Evolutionary conservation across 1,140 invertebrate species (phyloP).

Genomic region (Rhagoletis zephyria): DNA sequence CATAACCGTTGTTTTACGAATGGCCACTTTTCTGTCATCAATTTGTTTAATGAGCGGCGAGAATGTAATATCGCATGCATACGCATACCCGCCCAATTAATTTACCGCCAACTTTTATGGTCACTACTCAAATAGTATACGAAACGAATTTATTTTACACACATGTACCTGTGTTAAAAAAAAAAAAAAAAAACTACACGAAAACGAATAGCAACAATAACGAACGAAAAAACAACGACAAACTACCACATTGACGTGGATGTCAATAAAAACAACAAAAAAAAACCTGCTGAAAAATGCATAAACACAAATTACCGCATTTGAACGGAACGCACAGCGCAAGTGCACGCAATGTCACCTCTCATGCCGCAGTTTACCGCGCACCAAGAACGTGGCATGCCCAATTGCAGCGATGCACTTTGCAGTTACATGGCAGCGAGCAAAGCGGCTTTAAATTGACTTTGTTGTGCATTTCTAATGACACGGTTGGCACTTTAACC

Average conservation of each 20-base stretch:
- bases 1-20: slow-evolving; percentile 23
- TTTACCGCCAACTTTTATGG: slow-evolving; percentile 51
- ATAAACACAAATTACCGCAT: slow-evolving; percentile 52
- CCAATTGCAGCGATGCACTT: slow-evolving; percentile 11
- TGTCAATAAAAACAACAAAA: neutral
- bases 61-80: slow-evolving; percentile 47
- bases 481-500: slow-evolving; percentile 46
- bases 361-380: neutral
- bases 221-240: neutral
- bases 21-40: slow-evolving; percentile 50
- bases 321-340: slow-evolving; percentile 35
- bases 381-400: neutral
- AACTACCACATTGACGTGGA: neutral
- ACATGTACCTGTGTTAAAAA: neutral
- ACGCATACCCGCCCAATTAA: slow-evolving; percentile 51
- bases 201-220: neutral
- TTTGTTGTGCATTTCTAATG: slow-evolving; percentile 49
- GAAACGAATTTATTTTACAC: slow-evolving; percentile 34
- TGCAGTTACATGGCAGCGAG: neutral
- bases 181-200: neutral
- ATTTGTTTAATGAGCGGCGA: slow-evolving; percentile 48
- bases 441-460: neutral
- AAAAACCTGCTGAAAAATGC: slow-evolving; percentile 47
- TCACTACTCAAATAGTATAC: slow-evolving; percentile 13
- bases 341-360: slow-evolving; percentile 31